Percentiles rank a stretch among this genome's conserved stretches.
Conservation (phyloP, 2,113 vertebrate species). For the Nerophis lumbriciformis region DNA sequence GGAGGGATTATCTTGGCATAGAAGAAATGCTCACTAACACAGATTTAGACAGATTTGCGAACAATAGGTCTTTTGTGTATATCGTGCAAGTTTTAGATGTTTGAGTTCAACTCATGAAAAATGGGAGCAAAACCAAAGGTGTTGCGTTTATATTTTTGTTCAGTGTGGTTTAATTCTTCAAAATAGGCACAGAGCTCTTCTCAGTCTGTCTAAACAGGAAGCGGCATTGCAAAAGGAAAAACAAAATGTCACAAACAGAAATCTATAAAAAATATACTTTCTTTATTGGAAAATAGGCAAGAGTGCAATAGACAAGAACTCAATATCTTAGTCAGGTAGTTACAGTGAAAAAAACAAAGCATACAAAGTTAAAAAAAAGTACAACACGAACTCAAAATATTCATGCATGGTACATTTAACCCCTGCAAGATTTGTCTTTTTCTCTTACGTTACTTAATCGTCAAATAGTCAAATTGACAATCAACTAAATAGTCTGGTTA, state of each 20-base stretch:
- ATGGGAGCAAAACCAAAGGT: too few species aligned
- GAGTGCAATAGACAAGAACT: conserved; percentile 58
- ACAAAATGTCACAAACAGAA: conserved; percentile 1
- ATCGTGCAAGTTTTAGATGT: too few species aligned
- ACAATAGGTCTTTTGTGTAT: too few species aligned
- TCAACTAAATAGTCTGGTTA: not conserved
- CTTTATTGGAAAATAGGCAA: conserved; percentile 51
- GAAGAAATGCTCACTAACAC: too few species aligned
- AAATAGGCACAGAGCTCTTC: too few species aligned
- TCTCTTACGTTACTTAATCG: conserved; percentile 8
- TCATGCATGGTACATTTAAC: conserved; percentile 11
- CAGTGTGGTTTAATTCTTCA: too few species aligned
- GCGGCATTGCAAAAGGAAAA: too few species aligned
- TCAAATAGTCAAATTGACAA: not conserved
- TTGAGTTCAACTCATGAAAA: too few species aligned
- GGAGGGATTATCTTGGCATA: too few species aligned
- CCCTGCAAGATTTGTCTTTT: conserved; percentile 11
- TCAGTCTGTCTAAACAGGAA: too few species aligned
- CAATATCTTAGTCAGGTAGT: conserved; percentile 34
- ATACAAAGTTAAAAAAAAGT: conserved; percentile 34
- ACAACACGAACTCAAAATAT: conserved; percentile 36
- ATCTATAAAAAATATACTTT: conserved; percentile 64
- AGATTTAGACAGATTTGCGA: too few species aligned
- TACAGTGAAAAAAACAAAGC: conserved; percentile 50
- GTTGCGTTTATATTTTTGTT: too few species aligned